These are phyloP conservation scores for Grantiella picta DNA, from an alignment of 2,113 vertebrate genomes.

Conservation along the genomic window DNA sequence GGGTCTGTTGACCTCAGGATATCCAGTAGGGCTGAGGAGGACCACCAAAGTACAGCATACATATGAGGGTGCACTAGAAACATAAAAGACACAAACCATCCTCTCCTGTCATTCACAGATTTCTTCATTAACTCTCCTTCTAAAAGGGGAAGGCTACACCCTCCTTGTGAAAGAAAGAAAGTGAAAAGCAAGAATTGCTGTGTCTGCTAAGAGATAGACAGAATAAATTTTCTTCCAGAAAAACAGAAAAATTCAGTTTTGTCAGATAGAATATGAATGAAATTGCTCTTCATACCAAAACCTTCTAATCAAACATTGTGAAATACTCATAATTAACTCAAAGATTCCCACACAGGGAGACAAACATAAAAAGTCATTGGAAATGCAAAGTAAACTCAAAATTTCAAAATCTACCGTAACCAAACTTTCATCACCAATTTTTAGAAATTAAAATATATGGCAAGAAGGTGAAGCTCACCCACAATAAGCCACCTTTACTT, in stretches of 20 bases:
- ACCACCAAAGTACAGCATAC: not conserved
- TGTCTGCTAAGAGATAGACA: not conserved
- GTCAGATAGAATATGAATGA: not conserved
- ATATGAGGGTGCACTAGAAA: not conserved
- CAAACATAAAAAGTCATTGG: not conserved
- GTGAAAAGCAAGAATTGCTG: not conserved
- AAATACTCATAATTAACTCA: not conserved
- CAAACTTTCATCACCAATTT: not conserved
- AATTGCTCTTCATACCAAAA: not conserved
- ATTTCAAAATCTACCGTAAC: not conserved
- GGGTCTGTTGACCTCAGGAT: not conserved
- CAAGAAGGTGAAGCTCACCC: not conserved
- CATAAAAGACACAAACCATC: not conserved
- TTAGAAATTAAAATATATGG: not conserved
- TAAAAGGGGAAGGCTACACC: not conserved
- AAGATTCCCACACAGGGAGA: not conserved
- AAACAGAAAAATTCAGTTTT: not conserved
- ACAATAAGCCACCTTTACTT: not conserved
- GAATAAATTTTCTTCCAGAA: not conserved
- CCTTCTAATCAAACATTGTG: not conserved
- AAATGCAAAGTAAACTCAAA: not conserved
- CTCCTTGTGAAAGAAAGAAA: not conserved
- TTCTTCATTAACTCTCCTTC: not conserved
- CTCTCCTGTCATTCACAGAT: not conserved
- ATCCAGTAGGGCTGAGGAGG: not conserved